Conservation (phyloP, 2,888 invertebrate genomes). For the Meghimatium bilineatum region DNA sequence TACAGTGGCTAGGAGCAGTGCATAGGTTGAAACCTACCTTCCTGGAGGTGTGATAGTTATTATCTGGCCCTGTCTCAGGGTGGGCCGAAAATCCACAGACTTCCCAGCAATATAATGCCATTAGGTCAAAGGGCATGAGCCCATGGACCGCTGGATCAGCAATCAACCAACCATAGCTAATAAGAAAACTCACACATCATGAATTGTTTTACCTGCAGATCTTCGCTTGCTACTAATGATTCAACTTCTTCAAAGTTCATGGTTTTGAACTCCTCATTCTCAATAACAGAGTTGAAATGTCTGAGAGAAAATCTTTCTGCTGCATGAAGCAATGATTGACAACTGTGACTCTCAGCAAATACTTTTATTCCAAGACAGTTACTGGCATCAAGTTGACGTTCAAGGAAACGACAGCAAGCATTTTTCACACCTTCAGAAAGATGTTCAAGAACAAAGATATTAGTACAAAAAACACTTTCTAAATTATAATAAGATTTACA, state of each 20-base stretch:
- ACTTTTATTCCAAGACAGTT: conserved; percentile 76
- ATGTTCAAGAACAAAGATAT: neutral
- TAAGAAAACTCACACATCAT: neutral
- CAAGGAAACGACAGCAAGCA: conserved; percentile 75
- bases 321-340: conserved; percentile 66
- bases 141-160: no score
- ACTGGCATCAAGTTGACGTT: conserved; percentile 74
- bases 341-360: conserved; percentile 76
- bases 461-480: neutral
- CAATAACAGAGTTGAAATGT: conserved; percentile 72
- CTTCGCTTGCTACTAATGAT: conserved; percentile 71
- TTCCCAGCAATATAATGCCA: no score
- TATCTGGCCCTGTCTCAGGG: no score
- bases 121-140: no score
- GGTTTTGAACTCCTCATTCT: conserved; percentile 73
- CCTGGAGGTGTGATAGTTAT: no score
- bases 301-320: conserved; percentile 70
- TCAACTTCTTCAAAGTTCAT: conserved; percentile 71
- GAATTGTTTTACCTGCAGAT: conserved; percentile 70
- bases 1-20: no score
- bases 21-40: no score
- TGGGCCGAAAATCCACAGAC: no score
- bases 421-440: conserved; percentile 71
- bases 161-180: no score
- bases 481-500: no score